phyloP scores from a whole-genome alignment of 2,888 invertebrate genomes.

The Siphonodentalium dalli region DNA sequence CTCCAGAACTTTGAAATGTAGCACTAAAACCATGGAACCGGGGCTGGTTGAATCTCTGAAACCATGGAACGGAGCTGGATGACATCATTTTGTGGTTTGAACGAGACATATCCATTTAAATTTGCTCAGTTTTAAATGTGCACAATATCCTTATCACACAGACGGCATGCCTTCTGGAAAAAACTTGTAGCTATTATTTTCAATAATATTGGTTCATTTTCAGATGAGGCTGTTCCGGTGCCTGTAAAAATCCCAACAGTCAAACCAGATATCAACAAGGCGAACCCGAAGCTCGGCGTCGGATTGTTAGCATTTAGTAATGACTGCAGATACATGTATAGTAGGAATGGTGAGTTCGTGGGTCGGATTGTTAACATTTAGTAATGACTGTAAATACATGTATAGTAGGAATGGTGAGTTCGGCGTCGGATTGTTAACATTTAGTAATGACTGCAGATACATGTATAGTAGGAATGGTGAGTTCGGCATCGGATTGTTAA shows the following conservation, averaged over 20 bases:
- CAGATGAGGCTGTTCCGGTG: constrained; percentile 48
- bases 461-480: constrained; percentile 61
- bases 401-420: too few relatives aligned
- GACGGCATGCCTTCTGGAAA: background rate
- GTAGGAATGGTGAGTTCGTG: constrained; percentile 53
- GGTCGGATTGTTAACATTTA: background rate
- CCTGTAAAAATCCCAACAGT: constrained; percentile 51
- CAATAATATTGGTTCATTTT: constrained; percentile 6
- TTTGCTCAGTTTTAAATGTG: too few relatives aligned
- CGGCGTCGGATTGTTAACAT: constrained; percentile 55
- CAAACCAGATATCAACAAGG: constrained; percentile 59
- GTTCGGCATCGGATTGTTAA: background rate
- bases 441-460: constrained; percentile 62
- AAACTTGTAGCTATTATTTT: background rate
- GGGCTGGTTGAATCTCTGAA: too few relatives aligned
- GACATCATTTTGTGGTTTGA: too few relatives aligned
- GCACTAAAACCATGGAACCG: too few relatives aligned
- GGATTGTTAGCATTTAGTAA: constrained; percentile 58
- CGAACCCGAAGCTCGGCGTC: constrained; percentile 63
- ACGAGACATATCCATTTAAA: too few relatives aligned
- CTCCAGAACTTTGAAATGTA: too few relatives aligned
- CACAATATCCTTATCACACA: background rate
- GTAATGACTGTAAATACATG: too few relatives aligned
- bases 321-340: constrained; percentile 61
- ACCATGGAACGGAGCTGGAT: too few relatives aligned